Evolutionary conservation across 2,113 vertebrate species (phyloP).

Genomic region (Lamprotornis superbus): DNA sequence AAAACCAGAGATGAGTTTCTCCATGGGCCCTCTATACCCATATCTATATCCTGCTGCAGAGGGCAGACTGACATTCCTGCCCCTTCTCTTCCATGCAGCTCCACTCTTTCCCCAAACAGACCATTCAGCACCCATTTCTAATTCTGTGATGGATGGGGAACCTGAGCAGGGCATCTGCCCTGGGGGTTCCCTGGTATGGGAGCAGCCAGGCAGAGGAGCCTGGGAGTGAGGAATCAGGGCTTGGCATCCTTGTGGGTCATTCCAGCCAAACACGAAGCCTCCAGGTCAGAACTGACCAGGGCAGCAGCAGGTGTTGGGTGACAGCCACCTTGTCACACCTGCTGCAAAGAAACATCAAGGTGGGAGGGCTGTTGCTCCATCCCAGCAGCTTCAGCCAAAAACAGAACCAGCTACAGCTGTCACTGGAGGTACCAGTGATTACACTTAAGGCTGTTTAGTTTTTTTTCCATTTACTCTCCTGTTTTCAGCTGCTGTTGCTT

Average conservation of each 20-base stretch:
- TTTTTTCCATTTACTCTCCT: background rate
- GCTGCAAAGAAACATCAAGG: background rate
- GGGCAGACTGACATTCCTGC: background rate
- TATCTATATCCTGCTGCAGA: background rate
- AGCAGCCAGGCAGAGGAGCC: background rate
- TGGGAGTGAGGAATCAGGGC: background rate
- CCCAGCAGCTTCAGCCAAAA: background rate
- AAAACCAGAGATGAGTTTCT: background rate
- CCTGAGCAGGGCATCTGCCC: background rate
- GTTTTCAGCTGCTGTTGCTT: background rate
- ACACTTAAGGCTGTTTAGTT: background rate
- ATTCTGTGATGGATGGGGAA: rapidly evolving
- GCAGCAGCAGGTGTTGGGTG: background rate
- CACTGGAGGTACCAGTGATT: background rate
- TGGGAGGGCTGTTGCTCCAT: background rate
- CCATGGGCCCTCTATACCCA: background rate
- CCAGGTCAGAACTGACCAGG: background rate
- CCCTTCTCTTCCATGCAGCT: background rate
- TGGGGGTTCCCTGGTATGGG: background rate
- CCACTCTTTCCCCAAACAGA: background rate
- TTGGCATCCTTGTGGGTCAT: background rate
- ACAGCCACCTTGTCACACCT: background rate
- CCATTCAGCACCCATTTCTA: rapidly evolving
- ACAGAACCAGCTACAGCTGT: background rate
- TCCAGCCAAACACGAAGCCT: background rate